Base-by-base conservation (phyloP, 37 sponge, comb jelly and placozoan genomes). In the Diacarnus erythraeanus region DNA sequence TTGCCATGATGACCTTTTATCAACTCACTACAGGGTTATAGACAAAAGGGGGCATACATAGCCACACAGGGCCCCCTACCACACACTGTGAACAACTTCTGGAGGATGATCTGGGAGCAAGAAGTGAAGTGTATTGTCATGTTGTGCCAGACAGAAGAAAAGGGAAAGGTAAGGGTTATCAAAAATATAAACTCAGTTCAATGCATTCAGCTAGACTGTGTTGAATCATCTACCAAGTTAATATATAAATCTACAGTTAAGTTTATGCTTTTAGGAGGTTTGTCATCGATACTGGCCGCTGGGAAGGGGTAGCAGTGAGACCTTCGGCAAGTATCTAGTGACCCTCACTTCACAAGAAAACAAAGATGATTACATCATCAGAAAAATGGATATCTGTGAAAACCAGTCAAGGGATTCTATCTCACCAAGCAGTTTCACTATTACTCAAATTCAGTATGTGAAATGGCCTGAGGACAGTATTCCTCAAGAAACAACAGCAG, bases 31-130 rank as follows among this genome's bases (percentile, higher is more conserved):
- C 76, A 83, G 84, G 84, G 84, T 8, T 83, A 77, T 56, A 58
- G 59, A 57, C 75, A 63, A 42, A 76, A 42, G 3, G 59, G 71
- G 21, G 80, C 71, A n/a, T 89, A 84, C 70, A 83, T 89, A 40
- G 89, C 90, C 54, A 89, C 90, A 22, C 90, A 89, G 77, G 90
- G 81, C 9, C 90, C 90, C 2, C 78, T 89, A 25, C 41, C 56
- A 40, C 10, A 47, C 38, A 89, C 90, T 17, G 83, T 84, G 77
- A 63, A 76, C 33, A 86, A 89, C 77, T 89, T 89, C 82, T 89
- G 90, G 90, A 61, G 77, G 65, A 89, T 89, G 90, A 57, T 89
- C 5, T 89, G 89, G 89, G 82, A 82, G 75, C 38, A 43, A 17
- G 56, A 74, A 47, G 40, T 60, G 42, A 67, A 54, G 40, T 68